Percentiles rank a stretch among this genome's conserved stretches.
phyloP scores from a whole-genome alignment of 2,888 invertebrate genomes.

The Pasiphila rectangulata region DNA sequence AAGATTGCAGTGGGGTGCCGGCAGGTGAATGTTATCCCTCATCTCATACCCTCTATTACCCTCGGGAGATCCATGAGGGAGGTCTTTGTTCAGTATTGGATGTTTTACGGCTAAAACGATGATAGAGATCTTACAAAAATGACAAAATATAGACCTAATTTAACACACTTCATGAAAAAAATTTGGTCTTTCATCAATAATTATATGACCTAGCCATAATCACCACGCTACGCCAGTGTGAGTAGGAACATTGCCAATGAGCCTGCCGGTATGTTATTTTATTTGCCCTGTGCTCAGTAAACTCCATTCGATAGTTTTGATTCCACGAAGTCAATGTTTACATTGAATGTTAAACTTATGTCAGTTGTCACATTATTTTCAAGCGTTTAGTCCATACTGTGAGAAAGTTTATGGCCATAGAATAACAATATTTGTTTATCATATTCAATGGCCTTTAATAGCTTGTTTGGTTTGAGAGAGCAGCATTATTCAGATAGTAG shows the following conservation, averaged over 20 bases:
- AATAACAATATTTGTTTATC: slow-evolving; percentile 51
- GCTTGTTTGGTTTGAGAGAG: slow-evolving; percentile 14
- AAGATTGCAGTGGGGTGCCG: too few species aligned
- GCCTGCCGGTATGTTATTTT: slow-evolving; percentile 67
- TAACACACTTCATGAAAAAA: too few species aligned
- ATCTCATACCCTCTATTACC: too few species aligned
- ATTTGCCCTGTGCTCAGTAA: slow-evolving; percentile 72
- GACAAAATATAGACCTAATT: neutral
- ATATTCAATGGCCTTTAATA: slow-evolving; percentile 27
- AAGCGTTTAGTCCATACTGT: slow-evolving; percentile 48
- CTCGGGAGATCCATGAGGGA: too few species aligned
- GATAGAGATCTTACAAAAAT: too few species aligned
- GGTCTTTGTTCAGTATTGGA: too few species aligned
- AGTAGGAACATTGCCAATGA: slow-evolving; percentile 53
- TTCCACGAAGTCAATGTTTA: slow-evolving; percentile 72
- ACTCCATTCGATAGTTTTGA: slow-evolving; percentile 72
- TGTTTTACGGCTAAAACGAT: too few species aligned
- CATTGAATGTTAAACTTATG: slow-evolving; percentile 69
- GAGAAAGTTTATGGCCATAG: slow-evolving; percentile 58
- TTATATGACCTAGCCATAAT: slow-evolving; percentile 10
- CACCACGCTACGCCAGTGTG: slow-evolving; percentile 12
- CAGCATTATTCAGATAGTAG: too few species aligned
- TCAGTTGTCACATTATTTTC: slow-evolving; percentile 69
- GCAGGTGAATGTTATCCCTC: too few species aligned
- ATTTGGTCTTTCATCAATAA: neutral